Conservation (phyloP, 2,797 vertebrate genomes). For the Selene dorsalis region DNA sequence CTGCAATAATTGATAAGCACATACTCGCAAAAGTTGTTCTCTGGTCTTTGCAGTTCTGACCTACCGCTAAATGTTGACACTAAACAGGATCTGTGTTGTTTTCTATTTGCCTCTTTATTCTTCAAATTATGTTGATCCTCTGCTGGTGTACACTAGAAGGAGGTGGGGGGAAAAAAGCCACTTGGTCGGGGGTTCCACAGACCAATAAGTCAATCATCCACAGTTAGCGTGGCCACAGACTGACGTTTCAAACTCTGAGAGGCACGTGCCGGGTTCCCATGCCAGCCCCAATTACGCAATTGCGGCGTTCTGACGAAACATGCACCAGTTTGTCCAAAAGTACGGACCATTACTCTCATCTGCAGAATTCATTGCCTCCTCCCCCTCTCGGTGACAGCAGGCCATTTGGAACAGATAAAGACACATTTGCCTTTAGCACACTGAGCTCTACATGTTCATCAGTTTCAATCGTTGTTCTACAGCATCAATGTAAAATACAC, state of each 20-base stretch:
- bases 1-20: not conserved
- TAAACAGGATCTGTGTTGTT: not conserved
- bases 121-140: not conserved
- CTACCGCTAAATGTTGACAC: not conserved
- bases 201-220: slow-evolving; percentile 21
- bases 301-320: slow-evolving; percentile 10
- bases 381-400: not conserved
- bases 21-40: not conserved
- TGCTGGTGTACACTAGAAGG: slow-evolving; percentile 17
- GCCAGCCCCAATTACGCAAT: slow-evolving; percentile 32
- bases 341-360: slow-evolving; percentile 10
- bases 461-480: not conserved
- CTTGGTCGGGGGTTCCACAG: not conserved
- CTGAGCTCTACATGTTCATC: not conserved
- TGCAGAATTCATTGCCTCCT: not conserved
- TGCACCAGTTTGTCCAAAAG: slow-evolving; percentile 8
- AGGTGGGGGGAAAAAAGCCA: not conserved
- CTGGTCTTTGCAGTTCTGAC: not conserved
- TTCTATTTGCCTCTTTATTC: slow-evolving; percentile 8
- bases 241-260: slow-evolving; percentile 9
- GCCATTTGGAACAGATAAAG: not conserved
- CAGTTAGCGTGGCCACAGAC: not conserved
- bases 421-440: not conserved
- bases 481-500: not conserved
- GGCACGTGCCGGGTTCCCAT: not conserved